Evolutionary conservation across 1,140 invertebrate genomes (phyloP), one percentile per base, ranked within the genome.

Genomic region (Branchinecta lindahli): DNA sequence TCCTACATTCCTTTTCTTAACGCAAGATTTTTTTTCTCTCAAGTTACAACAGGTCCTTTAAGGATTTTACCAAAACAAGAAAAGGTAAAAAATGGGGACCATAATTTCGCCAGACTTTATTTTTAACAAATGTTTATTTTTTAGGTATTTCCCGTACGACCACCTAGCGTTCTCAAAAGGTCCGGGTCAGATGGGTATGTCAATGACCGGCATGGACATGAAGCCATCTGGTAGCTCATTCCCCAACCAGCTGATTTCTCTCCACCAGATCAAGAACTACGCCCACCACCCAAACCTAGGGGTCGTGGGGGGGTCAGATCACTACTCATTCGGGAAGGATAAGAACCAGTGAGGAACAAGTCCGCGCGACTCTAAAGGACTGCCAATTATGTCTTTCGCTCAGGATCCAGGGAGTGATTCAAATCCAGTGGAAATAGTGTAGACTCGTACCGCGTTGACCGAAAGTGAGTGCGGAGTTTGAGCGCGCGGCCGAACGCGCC

Each of bases 231-330:
- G 79, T 65, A 77, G 83, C 86, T 76, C 78, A 71, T 95, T 94
- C 79, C 92, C 93, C 67, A 96, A 95, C 79, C 93, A 96, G 78
- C 83, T 96, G 75, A 94, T 97, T 76, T 95, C 92, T 72, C 83
- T 98, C 69, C 92, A 96, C 80, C 93, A 96, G 81, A 96, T 97
- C 75, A 85, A 94, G 75, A 98, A 96, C 79, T 96, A 96, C 81
- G 92, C 93, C 72, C 91, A 94, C 78, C 92, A 94, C 78, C 91
- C 91, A 18, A 71, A 72, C 65, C 45, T 70, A 15, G 68, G 52
- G 12, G 65, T 69, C 7, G 70, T 66, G 21, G 70, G 65, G 0
- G 71, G 69, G 8, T 68, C 46, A n/a, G 68, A 68, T 21, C 66
- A 66, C 18, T 61, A 61, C 52, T 61, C 52, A 15, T 61, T 61